These are phyloP conservation scores for Anguilla pacifica DNA, from an alignment of 2,797 vertebrate genomes.

Conservation along the genomic window DNA sequence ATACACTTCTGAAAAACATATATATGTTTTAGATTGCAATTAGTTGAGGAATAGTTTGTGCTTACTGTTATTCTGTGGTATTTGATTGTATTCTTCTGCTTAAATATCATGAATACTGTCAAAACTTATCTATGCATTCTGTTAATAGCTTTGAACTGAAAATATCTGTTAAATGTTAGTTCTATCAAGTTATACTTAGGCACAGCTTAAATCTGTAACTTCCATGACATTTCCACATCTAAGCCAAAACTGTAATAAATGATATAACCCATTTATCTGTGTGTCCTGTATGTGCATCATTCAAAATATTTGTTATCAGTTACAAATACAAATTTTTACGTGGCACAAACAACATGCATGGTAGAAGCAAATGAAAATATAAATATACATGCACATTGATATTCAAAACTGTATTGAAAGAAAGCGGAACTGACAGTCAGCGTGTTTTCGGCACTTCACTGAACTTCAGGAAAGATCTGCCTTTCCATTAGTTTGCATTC, in stretches of 20 bases:
- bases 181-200: not conserved
- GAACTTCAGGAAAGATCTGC: not conserved
- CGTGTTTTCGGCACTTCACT: not conserved
- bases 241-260: not conserved
- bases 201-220: not conserved
- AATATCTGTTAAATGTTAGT: not conserved
- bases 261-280: not conserved
- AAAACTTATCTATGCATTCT: not conserved
- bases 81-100: not conserved
- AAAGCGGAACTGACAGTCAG: not conserved
- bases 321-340: conserved; percentile 6
- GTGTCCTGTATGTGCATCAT: not conserved
- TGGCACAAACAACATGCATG: not conserved
- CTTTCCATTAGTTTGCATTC: not conserved
- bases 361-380: conserved; percentile 16
- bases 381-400: not conserved
- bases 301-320: not conserved
- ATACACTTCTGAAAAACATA: not conserved
- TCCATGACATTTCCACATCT: not conserved
- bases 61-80: not conserved
- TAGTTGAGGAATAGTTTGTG: not conserved
- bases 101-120: not conserved
- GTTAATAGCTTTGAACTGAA: not conserved
- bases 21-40: not conserved
- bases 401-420: conserved; percentile 11